A percentile compares a stretch with the other conserved stretches of the same genome.
phyloP scores from a whole-genome alignment of 2,888 invertebrate species.

The Drosophila borborema region DNA sequence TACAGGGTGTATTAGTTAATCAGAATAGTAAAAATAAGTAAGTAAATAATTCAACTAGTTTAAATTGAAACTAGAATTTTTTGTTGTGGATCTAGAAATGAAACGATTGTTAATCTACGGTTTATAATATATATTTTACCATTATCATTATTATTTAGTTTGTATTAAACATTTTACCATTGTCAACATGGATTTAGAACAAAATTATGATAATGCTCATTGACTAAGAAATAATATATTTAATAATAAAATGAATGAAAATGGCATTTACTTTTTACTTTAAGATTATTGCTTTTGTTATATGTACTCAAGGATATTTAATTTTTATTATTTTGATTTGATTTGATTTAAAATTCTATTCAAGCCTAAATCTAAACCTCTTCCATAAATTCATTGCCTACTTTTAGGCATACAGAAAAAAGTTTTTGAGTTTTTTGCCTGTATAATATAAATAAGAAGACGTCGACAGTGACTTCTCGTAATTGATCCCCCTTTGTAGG shows the following conservation, averaged over 20 bases:
- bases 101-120: background rate
- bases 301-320: too few species aligned
- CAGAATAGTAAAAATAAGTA: background rate
- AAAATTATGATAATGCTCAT: too few species aligned
- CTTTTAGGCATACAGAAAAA: slow-evolving; percentile 25
- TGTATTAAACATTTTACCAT: too few species aligned
- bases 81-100: background rate
- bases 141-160: too few species aligned
- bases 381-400: slow-evolving; percentile 17
- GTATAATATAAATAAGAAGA: background rate
- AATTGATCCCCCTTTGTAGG: slow-evolving; percentile 28
- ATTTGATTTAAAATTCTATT: background rate
- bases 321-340: background rate
- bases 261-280: too few species aligned
- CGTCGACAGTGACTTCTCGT: slow-evolving; percentile 5
- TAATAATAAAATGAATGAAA: too few species aligned
- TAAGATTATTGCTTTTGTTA: too few species aligned
- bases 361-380: too few species aligned
- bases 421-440: slow-evolving; percentile 3
- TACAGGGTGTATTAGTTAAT: background rate
- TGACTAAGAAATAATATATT: too few species aligned
- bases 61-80: too few species aligned
- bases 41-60: too few species aligned
- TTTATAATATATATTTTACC: background rate
- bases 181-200: too few species aligned